Conservation (phyloP, 2,888 invertebrate species). For the Drosophila birchii region DNA sequence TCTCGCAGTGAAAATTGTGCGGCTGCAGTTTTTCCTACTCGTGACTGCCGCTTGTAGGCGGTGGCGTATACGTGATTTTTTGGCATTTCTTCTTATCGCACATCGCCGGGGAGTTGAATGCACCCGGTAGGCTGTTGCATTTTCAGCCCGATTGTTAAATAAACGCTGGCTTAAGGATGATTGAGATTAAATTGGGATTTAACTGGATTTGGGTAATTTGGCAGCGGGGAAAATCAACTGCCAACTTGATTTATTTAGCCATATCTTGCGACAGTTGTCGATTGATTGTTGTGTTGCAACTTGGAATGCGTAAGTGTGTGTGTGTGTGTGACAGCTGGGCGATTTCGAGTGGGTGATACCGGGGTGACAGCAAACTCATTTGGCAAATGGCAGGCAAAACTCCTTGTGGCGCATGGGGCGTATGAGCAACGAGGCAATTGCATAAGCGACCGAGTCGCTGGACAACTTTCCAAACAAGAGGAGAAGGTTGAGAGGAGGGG, state of each 20-base stretch:
- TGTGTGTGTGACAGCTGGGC: conserved; percentile 20
- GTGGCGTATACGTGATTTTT: conserved; percentile 63
- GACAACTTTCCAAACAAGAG: conserved; percentile 61
- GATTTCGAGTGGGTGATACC: conserved; percentile 67
- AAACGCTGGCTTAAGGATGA: conserved; percentile 7
- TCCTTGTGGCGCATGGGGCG: conserved; percentile 45
- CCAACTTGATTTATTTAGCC: conserved; percentile 12
- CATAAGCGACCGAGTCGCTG: conserved; percentile 48
- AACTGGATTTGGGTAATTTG: conserved; percentile 21
- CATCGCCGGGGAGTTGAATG: conserved; percentile 45
- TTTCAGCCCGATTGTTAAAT: conserved; percentile 55
- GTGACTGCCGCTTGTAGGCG: conserved; percentile 47
- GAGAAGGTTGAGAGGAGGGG: conserved; percentile 11
- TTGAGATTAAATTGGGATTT: conserved; percentile 11
- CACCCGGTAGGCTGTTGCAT: conserved; percentile 39
- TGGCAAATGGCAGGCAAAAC: conserved; percentile 54
- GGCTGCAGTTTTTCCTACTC: conserved; percentile 51
- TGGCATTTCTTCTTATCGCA: conserved; percentile 51
- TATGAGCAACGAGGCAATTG: conserved; percentile 60
- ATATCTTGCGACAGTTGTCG: conserved; percentile 31
- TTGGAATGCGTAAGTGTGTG: neutral
- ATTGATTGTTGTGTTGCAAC: conserved; percentile 30
- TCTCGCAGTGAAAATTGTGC: conserved; percentile 68
- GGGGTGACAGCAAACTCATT: conserved; percentile 56
- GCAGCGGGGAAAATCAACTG: conserved; percentile 2